Percentiles rank a stretch among this genome's conserved stretches.
Conservation (phyloP, 2,113 vertebrate species). For the Monarcha castaneiventris region DNA sequence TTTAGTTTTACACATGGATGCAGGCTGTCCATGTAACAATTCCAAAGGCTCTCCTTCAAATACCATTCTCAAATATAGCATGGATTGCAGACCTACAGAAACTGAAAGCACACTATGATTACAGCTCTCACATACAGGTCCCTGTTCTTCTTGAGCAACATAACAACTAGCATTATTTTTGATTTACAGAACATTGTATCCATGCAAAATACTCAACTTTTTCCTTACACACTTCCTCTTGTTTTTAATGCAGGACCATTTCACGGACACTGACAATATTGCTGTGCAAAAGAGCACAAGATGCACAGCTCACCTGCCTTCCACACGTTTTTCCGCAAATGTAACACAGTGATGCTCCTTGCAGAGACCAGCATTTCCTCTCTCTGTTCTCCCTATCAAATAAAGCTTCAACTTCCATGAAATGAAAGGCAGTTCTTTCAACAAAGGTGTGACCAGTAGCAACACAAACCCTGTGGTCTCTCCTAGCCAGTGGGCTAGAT, state of each 20-base stretch:
- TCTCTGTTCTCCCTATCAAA: not conserved
- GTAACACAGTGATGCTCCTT: not conserved
- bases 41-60: not conserved
- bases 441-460: not conserved
- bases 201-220: not conserved
- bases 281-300: not conserved
- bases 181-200: not conserved
- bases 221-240: not conserved
- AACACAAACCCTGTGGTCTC: not conserved
- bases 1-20: not conserved
- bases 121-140: not conserved
- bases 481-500: not conserved
- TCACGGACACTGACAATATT: not conserved
- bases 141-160: not conserved
- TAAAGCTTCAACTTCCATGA: not conserved
- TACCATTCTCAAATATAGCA: not conserved
- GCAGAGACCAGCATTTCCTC: not conserved
- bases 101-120: not conserved
- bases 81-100: not conserved
- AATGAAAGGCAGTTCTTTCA: not conserved
- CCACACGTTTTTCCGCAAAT: not conserved
- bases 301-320: not conserved
- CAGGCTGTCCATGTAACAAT: not conserved
- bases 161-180: not conserved
- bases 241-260: not conserved